A percentile compares a stretch with the other conserved stretches of the same genome.
Evolutionary conservation across 2,113 vertebrate species (phyloP).

Genomic region (Chlorocebus sabaeus): DNA sequence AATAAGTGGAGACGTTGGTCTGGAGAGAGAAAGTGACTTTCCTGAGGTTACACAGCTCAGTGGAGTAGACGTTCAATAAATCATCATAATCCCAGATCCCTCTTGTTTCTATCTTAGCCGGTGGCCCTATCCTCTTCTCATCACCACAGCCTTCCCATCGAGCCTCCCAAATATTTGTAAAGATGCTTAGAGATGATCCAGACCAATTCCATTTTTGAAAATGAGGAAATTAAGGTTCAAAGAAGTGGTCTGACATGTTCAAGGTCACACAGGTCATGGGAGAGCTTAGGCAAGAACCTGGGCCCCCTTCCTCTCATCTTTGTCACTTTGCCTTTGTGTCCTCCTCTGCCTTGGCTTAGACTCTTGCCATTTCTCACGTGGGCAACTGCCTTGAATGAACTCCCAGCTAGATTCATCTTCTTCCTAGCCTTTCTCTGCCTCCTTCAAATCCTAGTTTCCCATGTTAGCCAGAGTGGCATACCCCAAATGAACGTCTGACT

Average conservation of each 20-base stretch:
- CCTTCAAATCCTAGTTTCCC: not conserved
- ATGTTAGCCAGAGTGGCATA: fast-evolving
- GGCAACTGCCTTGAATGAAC: not conserved
- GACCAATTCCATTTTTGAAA: not conserved
- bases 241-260: not conserved
- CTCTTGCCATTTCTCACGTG: no score
- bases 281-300: fast-evolving
- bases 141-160: not conserved
- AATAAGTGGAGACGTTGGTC: not conserved
- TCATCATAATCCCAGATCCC: fast-evolving
- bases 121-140: no score
- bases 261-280: fast-evolving
- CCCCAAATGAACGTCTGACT: fast-evolving
- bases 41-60: not conserved
- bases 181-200: not conserved
- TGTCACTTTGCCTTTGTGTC: not conserved
- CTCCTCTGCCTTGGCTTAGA: not conserved
- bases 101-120: not conserved
- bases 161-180: no score
- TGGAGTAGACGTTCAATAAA: not conserved
- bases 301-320: not conserved
- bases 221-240: not conserved
- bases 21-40: not conserved
- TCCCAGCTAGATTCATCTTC: not conserved
- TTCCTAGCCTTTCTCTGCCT: not conserved